phyloP scores from a whole-genome alignment of 1,140 invertebrate species.

The Drosophila tani region DNA sequence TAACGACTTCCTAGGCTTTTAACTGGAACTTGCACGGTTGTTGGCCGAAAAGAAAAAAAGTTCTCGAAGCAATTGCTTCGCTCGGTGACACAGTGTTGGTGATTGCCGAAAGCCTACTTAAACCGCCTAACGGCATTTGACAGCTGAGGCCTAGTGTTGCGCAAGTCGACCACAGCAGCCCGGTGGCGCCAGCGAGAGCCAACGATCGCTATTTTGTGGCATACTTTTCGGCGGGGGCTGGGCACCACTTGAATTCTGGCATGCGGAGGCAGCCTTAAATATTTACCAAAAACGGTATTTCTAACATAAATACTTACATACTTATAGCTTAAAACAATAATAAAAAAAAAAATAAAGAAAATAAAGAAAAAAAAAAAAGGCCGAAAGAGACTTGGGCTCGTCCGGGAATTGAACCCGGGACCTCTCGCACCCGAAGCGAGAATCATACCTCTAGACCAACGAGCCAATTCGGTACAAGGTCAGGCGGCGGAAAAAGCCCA shows the following conservation, averaged over 20 bases:
- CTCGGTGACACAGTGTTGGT: slow-evolving; percentile 29
- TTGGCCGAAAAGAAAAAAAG: not conserved
- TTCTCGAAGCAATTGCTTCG: not conserved
- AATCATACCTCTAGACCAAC: slow-evolving; percentile 82
- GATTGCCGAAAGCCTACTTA: not conserved
- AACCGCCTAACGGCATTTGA: slow-evolving; percentile 47
- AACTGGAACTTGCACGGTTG: not conserved
- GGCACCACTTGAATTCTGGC: too few relatives aligned
- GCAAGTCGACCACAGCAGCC: not conserved
- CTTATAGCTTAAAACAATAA: not conserved
- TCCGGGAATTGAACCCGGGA: slow-evolving; percentile 93
- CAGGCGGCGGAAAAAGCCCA: not conserved
- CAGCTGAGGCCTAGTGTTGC: slow-evolving; percentile 40
- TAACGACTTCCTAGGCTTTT: not conserved
- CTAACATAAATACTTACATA: not conserved
- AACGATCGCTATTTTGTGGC: slow-evolving; percentile 15
- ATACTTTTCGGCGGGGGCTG: slow-evolving; percentile 45
- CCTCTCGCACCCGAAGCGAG: slow-evolving; percentile 92
- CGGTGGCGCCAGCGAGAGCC: not conserved
- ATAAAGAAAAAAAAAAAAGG: not conserved
- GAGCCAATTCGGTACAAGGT: slow-evolving; percentile 45
- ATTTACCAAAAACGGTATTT: not conserved
- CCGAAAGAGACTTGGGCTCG: slow-evolving; percentile 87
- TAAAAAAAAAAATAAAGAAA: not conserved
- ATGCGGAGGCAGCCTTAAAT: too few relatives aligned